Base-by-base conservation (phyloP, 2,888 invertebrate species). In the Netelia fuscicornis region DNA sequence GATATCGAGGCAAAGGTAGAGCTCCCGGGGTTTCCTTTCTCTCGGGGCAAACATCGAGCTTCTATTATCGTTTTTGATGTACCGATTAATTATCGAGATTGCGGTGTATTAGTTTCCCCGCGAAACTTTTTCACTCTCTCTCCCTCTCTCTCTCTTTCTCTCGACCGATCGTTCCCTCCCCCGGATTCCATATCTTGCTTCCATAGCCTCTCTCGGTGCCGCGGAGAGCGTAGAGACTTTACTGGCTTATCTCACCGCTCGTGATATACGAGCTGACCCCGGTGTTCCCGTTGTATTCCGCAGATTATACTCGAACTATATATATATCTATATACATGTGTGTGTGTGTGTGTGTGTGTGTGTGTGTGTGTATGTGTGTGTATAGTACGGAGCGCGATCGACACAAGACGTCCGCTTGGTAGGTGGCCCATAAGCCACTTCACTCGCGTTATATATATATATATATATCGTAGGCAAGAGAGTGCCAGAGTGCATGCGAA, bases 261-360 rank as follows among this genome's bases (percentile, higher is more conserved):
- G 78, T 83, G 83, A 83, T 83, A 79, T 83, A 83, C 83, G 83
- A 83, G 68, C 83, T 78, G 77, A 83, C 83, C 74, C 68, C 62
- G 42, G 67, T 72, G 67, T 78, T 83, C 72, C 72, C 68, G 78
- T 83, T 83, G 78, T 83, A 83, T 79, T 77, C 54, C 67, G 60
- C 42, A 77, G 78, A 83, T 83, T 78, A 83, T 78, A 71, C 74
- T 64, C 83, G 74, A 77, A 65, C 76, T 44, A 71, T 42, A 30
- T 30, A 30, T 30, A 30, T 30, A 30, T 30, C 2, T 30, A 30
- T 30, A 5, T 30, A 5, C 5, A 5, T 30, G 0, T 30, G 5
- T 30, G 30, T 30, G 30, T 30, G 30, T 30, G 30, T 30, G 30
- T 30, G 30, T 30, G 1, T 30, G 30, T 30, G 30, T 30, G 30